These are phyloP conservation scores for Epsilonema sp. DNA, from an alignment of 2,888 invertebrate genomes.

Conservation along the genomic window DNA sequence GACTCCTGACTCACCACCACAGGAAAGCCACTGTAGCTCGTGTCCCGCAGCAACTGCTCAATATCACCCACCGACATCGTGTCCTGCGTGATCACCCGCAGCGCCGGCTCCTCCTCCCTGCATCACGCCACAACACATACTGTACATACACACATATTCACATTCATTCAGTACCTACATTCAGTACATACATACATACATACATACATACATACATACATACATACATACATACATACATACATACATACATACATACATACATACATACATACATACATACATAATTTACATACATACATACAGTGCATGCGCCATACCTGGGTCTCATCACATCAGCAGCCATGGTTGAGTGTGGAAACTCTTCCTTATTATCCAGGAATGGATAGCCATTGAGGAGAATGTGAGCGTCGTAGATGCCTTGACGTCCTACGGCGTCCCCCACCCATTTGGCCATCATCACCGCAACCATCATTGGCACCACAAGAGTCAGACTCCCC, in stretches of 20 bases:
- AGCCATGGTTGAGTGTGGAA: conserved; percentile 86
- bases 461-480: conserved; percentile 68
- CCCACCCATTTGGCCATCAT: conserved; percentile 99
- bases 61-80: conserved; percentile 92
- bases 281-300: too few species aligned
- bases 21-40: conserved; percentile 94
- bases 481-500: conserved; percentile 89
- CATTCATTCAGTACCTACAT: too few species aligned
- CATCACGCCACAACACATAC: background rate
- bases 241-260: too few species aligned
- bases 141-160: too few species aligned
- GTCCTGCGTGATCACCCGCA: conserved; percentile 84
- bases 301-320: too few species aligned
- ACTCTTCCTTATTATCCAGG: conserved; percentile 84
- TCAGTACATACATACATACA: background rate
- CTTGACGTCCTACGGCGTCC: conserved; percentile 58
- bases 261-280: too few species aligned
- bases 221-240: too few species aligned
- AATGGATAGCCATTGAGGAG: conserved; percentile 96
- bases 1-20: conserved; percentile 90
- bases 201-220: background rate
- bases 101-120: conserved; percentile 49
- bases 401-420: conserved; percentile 85
- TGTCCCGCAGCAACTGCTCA: conserved; percentile 71
- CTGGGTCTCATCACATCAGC: conserved; percentile 96